Evolutionary conservation across 2,113 vertebrate species (phyloP).

Genomic region (Phalacrocorax carbo): DNA sequence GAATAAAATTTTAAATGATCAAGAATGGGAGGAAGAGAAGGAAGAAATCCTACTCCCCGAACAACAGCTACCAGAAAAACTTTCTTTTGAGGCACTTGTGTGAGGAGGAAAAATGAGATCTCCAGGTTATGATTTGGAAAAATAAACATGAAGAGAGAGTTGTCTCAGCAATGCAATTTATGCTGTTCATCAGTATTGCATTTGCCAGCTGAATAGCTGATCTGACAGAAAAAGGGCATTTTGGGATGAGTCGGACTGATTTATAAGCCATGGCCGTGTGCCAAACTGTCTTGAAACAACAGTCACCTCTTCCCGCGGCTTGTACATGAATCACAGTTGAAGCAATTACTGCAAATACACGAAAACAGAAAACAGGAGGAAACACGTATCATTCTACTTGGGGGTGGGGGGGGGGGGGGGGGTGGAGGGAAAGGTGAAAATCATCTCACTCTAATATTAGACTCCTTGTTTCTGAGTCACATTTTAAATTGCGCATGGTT

Average conservation of each 20-base stretch:
- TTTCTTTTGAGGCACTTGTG: background rate
- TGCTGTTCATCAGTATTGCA: background rate
- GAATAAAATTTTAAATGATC: background rate
- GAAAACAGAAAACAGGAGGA: background rate
- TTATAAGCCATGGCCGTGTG: background rate
- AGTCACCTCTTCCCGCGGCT: slow-evolving; percentile 5
- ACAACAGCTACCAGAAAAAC: background rate
- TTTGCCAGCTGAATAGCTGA: slow-evolving; percentile 23
- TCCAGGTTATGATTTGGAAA: background rate
- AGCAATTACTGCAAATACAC: slow-evolving; percentile 21
- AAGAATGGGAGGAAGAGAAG: background rate
- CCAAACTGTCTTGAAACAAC: slow-evolving; percentile 9
- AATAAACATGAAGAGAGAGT: background rate
- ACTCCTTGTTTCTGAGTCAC: background rate
- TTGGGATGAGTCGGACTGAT: slow-evolving; percentile 21
- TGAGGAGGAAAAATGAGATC: background rate
- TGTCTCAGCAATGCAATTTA: background rate
- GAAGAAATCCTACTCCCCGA: background rate
- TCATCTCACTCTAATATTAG: background rate
- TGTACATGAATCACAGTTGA: background rate
- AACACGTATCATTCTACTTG: background rate
- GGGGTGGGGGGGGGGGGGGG: no score
- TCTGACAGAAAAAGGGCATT: slow-evolving; percentile 37
- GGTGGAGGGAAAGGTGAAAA: background rate
- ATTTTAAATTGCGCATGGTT: background rate